Evolutionary conservation across 2,113 vertebrate genomes (phyloP), one percentile per base, ranked within the genome.

Genomic region (Dolichallabes microphthalmus): DNA sequence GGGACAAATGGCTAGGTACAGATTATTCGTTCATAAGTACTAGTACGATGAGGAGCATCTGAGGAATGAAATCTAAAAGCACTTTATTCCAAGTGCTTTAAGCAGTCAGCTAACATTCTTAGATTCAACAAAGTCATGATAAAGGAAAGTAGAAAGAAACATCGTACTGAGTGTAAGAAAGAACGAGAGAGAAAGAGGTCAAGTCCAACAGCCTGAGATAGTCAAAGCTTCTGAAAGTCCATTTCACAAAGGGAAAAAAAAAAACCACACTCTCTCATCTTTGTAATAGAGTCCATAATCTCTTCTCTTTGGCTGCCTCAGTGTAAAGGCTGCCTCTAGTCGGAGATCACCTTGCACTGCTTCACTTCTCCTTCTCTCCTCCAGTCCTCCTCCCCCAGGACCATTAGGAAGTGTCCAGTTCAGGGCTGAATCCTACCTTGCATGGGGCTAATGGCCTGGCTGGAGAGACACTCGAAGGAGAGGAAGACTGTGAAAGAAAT

Each of bases 381-480:
- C 86, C 60, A 53, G 86, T 81, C 85, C 86, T 86, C 89, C 86
- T 91, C 90, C 87, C 89, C 25, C 8, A 50, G 58, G 78, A 82
- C 86, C 83, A 90, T 92, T 91, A 91, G 88, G 8, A 85, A 74
- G 71, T 86, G 85, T 89, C 77, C 61, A 80, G 66, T 30, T 69
- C 30, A 52, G 55, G 32, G 27, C 77, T 7, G 61, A 84, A 32
- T 53, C 58, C 80, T 74, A 87, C 84, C 85, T 84, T 87, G 86
- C 89, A 81, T 69, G 83, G 83, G 22, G 22, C 86, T 86, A 88
- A 89, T 87, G 86, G 86, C 83, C 68, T 63, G 79, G 73, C 74
- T 86, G 75, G 83, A 92, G 86, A 89, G 85, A 85, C 88, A 85
- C 90, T 90, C 35, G 55, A 91, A 88, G 60, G 73, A 63, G 55